Evolutionary conservation across 2,888 invertebrate species (phyloP).

Genomic region (Scaptodrosophila latifasciaeformis): DNA sequence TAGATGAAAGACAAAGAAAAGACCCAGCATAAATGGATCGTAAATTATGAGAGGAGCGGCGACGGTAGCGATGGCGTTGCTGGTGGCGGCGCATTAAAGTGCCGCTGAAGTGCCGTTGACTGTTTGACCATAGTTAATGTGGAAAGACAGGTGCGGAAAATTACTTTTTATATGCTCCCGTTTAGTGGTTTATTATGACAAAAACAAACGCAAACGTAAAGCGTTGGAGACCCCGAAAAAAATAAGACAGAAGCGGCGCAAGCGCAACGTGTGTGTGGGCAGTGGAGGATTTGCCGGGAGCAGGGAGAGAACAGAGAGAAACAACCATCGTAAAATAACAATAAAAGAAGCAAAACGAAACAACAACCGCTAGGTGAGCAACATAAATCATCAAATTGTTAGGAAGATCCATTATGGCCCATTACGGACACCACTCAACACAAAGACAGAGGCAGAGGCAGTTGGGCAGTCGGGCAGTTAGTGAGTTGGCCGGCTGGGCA

Average conservation of each 20-base stretch:
- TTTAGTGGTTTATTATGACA: slow-evolving; percentile 71
- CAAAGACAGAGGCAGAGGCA: background rate
- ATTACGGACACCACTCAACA: slow-evolving; percentile 54
- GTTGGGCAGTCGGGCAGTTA: background rate
- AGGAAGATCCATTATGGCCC: slow-evolving; percentile 70
- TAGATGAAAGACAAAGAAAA: slow-evolving; percentile 36
- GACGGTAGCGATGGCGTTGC: too few species aligned
- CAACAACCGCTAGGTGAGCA: slow-evolving; percentile 64
- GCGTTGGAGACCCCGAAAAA: background rate
- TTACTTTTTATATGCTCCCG: slow-evolving; percentile 68
- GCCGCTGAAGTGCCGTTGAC: slow-evolving; percentile 44
- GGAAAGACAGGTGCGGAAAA: slow-evolving; percentile 71
- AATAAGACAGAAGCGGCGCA: slow-evolving; percentile 12
- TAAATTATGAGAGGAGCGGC: slow-evolving; percentile 47
- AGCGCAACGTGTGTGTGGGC: slow-evolving; percentile 14
- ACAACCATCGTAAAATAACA: slow-evolving; percentile 49
- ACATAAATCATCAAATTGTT: slow-evolving; percentile 71
- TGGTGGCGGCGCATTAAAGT: slow-evolving; percentile 48
- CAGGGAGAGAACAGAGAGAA: slow-evolving; percentile 46
- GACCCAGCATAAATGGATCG: slow-evolving; percentile 31
- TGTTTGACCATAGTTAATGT: slow-evolving; percentile 35
- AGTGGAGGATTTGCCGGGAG: slow-evolving; percentile 41
- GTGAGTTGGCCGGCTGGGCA: background rate
- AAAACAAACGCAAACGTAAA: slow-evolving; percentile 46
- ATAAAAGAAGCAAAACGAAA: slow-evolving; percentile 52